Conservation (phyloP, 2,888 invertebrate species). For the Zelleria hepariella region DNA sequence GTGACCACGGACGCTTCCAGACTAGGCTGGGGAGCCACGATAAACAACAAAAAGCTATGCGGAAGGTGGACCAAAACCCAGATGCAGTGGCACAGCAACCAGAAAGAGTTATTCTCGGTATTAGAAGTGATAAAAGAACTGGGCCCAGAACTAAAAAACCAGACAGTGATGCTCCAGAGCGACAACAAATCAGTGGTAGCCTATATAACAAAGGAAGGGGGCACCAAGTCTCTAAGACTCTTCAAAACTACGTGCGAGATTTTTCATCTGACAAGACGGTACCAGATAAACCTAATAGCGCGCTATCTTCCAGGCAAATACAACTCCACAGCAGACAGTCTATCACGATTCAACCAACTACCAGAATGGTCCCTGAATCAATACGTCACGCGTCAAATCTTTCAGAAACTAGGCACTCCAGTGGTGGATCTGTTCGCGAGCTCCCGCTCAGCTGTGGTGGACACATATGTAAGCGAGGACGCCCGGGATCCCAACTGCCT, state of each 20-base stretch:
- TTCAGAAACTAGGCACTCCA: conserved; percentile 8
- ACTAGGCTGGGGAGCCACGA: neutral
- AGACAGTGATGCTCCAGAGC: conserved; percentile 2
- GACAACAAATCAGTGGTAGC: conserved; percentile 10
- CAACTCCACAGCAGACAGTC: conserved; percentile 4
- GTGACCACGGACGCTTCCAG: neutral
- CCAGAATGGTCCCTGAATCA: conserved; percentile 3
- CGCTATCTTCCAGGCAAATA: conserved; percentile 5
- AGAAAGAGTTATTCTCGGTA: conserved; percentile 4
- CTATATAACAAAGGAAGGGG: conserved; percentile 4
- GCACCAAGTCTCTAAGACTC: neutral
- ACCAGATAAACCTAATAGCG: neutral
- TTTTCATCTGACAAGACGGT: neutral
- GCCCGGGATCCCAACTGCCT: conserved; percentile 6
- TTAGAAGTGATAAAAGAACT: neutral
- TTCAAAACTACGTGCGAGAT: neutral
- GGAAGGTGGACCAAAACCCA: neutral
- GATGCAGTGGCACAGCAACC: conserved; percentile 4
- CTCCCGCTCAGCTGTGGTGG: conserved; percentile 4
- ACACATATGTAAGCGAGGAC: conserved; percentile 8
- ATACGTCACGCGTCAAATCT: neutral
- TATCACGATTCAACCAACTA: neutral
- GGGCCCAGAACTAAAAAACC: neutral
- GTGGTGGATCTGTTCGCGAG: conserved; percentile 10
- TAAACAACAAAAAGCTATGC: neutral